Evolutionary conservation across 2,797 vertebrate species (phyloP).

Genomic region (Schizothorax lantsangensis): DNA sequence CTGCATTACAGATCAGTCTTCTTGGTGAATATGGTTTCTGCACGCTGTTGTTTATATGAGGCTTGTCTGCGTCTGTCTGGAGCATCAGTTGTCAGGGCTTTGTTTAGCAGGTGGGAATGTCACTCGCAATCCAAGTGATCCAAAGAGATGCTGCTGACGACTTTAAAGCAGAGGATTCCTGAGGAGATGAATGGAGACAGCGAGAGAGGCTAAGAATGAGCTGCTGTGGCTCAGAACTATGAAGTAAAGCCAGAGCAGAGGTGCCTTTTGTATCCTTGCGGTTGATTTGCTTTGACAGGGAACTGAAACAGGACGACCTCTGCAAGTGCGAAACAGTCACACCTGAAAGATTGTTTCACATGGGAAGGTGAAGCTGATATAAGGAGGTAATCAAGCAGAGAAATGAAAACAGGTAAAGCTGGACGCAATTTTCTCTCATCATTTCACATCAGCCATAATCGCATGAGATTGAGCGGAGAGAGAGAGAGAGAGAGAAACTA

Average conservation of each 20-base stretch:
- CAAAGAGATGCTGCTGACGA: not conserved
- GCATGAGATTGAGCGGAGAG: not conserved
- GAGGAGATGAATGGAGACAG: slow-evolving; percentile 6
- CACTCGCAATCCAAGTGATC: not conserved
- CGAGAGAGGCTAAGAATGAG: not conserved
- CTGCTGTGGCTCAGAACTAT: not conserved
- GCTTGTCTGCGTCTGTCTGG: slow-evolving; percentile 23
- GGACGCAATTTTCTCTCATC: slow-evolving; percentile 41
- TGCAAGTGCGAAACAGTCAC: not conserved
- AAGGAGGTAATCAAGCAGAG: slow-evolving; percentile 36
- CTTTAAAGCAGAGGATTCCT: not conserved
- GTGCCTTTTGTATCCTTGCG: not conserved
- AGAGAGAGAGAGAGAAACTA: not conserved
- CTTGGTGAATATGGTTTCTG: slow-evolving; percentile 1
- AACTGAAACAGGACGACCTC: not conserved
- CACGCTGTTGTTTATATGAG: not conserved
- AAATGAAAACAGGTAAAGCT: slow-evolving; percentile 43
- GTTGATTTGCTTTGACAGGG: slow-evolving; percentile 18
- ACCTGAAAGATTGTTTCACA: slow-evolving; percentile 1
- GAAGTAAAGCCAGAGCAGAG: slow-evolving; percentile 7
- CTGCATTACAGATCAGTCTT: not conserved
- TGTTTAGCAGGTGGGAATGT: slow-evolving; percentile 41
- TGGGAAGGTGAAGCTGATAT: slow-evolving; percentile 30
- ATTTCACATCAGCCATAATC: slow-evolving; percentile 41
- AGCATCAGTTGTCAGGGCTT: slow-evolving; percentile 40